Evolutionary conservation across 2,888 invertebrate genomes (phyloP).

Genomic region (Leucoptera coffeella): DNA sequence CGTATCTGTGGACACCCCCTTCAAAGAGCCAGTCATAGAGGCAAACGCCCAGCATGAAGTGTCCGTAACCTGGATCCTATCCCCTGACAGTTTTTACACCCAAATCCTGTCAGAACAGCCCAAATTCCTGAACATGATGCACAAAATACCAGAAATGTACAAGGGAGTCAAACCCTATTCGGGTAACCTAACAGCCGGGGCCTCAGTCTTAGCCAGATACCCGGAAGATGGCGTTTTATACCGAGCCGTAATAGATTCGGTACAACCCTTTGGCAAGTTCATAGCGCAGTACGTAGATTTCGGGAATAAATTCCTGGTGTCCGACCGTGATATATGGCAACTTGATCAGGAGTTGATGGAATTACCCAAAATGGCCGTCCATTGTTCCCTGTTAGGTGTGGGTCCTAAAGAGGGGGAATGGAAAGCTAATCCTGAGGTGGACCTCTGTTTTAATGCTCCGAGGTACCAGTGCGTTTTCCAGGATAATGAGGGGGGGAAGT

Average conservation of each 20-base stretch:
- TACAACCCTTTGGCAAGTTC: constrained; percentile 52
- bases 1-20: constrained; percentile 36
- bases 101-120: constrained; percentile 43
- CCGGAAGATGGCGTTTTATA: constrained; percentile 66
- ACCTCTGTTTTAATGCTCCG: constrained; percentile 57
- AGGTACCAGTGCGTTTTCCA: constrained; percentile 55
- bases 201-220: constrained; percentile 63
- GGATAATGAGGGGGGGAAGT: constrained; percentile 30
- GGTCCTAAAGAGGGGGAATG: constrained; percentile 53
- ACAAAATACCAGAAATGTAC: constrained; percentile 63
- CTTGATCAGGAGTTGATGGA: constrained; percentile 60
- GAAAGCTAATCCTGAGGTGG: constrained; percentile 47
- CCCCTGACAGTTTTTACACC: constrained; percentile 66
- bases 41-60: constrained; percentile 51
- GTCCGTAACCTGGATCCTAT: constrained; percentile 68
- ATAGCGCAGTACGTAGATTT: constrained; percentile 71
- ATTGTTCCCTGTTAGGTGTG: constrained; percentile 60
- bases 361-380: constrained; percentile 64
- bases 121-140: constrained; percentile 64
- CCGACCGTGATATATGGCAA: constrained; percentile 60
- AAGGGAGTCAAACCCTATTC: constrained; percentile 37
- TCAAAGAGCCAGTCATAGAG: constrained; percentile 34
- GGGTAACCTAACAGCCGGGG: constrained; percentile 46
- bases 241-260: constrained; percentile 59
- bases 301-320: constrained; percentile 63